Conservation (phyloP, 2,113 vertebrate genomes). For the Crotophaga sulcirostris region DNA sequence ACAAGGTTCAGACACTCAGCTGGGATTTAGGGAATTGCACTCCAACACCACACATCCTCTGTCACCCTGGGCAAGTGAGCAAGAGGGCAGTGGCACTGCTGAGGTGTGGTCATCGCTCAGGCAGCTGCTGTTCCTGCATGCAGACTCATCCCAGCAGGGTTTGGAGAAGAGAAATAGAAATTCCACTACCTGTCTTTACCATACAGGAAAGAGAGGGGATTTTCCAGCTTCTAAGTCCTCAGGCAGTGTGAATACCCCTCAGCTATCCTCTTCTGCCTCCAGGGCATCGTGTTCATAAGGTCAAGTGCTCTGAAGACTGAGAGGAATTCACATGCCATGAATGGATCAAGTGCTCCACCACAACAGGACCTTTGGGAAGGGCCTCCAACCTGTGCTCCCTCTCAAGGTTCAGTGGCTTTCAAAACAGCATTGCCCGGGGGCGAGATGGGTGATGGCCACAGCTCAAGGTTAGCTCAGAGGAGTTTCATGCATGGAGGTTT, state of each 20-base stretch:
- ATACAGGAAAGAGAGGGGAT: background rate
- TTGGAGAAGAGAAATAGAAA: background rate
- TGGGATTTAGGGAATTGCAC: background rate
- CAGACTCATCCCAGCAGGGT: rapidly evolving
- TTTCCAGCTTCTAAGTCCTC: background rate
- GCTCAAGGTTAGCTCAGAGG: background rate
- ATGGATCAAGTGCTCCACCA: background rate
- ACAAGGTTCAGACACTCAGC: background rate
- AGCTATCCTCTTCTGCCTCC: background rate
- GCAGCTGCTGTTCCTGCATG: background rate
- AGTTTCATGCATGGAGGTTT: no score
- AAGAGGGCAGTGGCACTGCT: rapidly evolving
- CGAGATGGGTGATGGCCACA: rapidly evolving
- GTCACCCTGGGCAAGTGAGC: background rate
- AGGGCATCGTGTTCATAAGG: rapidly evolving
- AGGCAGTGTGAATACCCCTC: background rate
- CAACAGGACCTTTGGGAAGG: background rate
- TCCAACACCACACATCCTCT: background rate
- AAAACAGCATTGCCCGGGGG: background rate
- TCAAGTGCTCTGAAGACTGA: background rate
- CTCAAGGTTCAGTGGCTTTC: background rate
- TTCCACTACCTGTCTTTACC: background rate
- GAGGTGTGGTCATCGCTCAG: background rate
- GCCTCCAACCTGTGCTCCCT: background rate
- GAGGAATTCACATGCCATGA: background rate